phyloP scores from a whole-genome alignment of 2,888 invertebrate species.

The Coleophora flavipennella region DNA sequence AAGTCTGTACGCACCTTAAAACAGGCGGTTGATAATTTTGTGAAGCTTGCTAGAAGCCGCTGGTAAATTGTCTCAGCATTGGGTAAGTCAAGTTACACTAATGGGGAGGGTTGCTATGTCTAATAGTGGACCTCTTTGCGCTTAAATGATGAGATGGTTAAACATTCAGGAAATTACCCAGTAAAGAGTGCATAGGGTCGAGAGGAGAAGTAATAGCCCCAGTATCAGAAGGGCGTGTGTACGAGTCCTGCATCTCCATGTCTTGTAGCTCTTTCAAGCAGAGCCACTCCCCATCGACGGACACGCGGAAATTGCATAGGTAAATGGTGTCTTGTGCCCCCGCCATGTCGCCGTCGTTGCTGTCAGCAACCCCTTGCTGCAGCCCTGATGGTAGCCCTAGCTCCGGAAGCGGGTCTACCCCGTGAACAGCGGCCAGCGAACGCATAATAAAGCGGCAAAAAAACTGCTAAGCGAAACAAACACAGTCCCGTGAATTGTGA shows the following conservation, averaged over 20 bases:
- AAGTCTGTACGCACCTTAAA: no score
- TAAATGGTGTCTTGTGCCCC: conserved; percentile 97
- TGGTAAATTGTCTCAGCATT: no score
- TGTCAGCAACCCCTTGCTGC: conserved; percentile 40
- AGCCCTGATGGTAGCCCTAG: conserved; percentile 48
- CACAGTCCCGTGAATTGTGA: conserved; percentile 46
- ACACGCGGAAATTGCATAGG: conserved; percentile 96
- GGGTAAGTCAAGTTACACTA: no score
- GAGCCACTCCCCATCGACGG: conserved; percentile 97
- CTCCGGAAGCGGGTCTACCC: conserved; percentile 62
- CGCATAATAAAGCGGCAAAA: conserved; percentile 68
- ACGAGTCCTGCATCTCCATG: conserved; percentile 86
- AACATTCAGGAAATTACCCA: conserved; percentile 41
- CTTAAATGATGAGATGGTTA: no score
- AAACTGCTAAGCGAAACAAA: conserved; percentile 56
- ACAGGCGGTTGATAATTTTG: no score
- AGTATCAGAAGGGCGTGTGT: conserved; percentile 76
- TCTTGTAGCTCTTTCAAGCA: conserved; percentile 95
- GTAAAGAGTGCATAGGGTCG: conserved; percentile 71
- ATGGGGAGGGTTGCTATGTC: no score
- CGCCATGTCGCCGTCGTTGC: conserved; percentile 77
- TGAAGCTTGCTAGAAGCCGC: no score
- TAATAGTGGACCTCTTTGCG: no score
- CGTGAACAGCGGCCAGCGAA: conserved; percentile 56
- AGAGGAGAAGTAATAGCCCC: conserved; percentile 75